Base-by-base conservation (phyloP, 2,113 vertebrate species). In the Oncorhynchus keta region DNA sequence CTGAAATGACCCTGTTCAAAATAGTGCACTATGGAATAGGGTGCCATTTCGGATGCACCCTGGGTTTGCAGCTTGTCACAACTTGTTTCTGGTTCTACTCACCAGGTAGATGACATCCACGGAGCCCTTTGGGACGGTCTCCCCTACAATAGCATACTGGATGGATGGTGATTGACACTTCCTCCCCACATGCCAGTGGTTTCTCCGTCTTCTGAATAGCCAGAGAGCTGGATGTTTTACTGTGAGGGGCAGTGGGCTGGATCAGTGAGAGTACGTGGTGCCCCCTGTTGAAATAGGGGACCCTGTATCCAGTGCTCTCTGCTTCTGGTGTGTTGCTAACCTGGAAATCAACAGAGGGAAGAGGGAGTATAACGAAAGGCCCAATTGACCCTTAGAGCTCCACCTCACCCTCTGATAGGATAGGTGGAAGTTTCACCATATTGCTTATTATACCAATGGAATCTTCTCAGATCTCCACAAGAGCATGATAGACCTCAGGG, bases 61-160 rank as follows among this genome's bases (percentile, higher is more conserved):
- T n/a, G 22, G 4, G 8, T 45, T 45, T 8, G 3, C 20, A 30
- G 7, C 2, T 73, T 66, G 39, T 45, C 39, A 45, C 39, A 45
- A 45, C 39, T 9, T 45, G 39, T n/a, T 2, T 12, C 62, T 66
- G 26, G 30, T 45, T 9, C 30, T 4, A 83, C 93, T 87, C 74
- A 93, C 93, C 86, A 89, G 75, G 80, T 90, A 92, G 2, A 92
- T 82, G 20, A 93, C 1, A n/a, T 88, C 82, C 39, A 84, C 72
- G 2, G 45, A 49, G 22, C 77, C 82, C 12, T 55, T 32, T 22
- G 72, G 39, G 39, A 6, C 7, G 0, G 57, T 77, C 72, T 94
- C 92, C 59, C 86, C 87, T 14, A 85, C 77, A 8, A 93, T 45
- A 1, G 76, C 78, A 74, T 92, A 93, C 4, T 74, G 39, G 76